These are phyloP conservation scores for Lagria hirta DNA, from an alignment of 2,888 invertebrate species.

Conservation along the genomic window DNA sequence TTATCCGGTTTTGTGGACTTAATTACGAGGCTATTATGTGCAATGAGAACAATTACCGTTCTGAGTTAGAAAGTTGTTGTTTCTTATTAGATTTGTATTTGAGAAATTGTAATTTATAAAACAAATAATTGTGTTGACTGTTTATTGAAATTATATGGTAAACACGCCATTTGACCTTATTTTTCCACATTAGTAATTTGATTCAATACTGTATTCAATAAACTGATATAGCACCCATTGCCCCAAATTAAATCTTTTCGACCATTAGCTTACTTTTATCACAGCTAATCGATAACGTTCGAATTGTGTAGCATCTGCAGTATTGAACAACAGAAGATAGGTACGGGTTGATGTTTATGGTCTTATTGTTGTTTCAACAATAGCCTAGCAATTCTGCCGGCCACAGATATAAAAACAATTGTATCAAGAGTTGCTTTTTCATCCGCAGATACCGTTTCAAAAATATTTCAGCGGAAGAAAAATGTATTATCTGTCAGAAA, in stretches of 20 bases:
- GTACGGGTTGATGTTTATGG: slow-evolving; percentile 26
- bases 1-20: slow-evolving; percentile 7
- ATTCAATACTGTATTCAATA: no score
- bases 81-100: no score
- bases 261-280: slow-evolving; percentile 22
- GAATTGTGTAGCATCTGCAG: slow-evolving; percentile 24
- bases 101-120: no score
- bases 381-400: slow-evolving; percentile 18
- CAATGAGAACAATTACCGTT: slow-evolving; percentile 1
- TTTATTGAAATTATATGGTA: no score
- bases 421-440: slow-evolving; percentile 24
- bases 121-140: no score
- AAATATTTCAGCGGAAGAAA: no score
- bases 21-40: slow-evolving; percentile 8
- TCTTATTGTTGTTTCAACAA: slow-evolving; percentile 24
- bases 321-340: slow-evolving; percentile 22
- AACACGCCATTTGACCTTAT: no score
- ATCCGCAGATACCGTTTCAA: slow-evolving; percentile 20
- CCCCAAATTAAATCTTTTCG: no score
- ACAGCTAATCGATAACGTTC: slow-evolving; percentile 23
- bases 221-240: no score
- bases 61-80: no score
- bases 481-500: no score
- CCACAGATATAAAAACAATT: slow-evolving; percentile 25
- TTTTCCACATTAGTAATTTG: no score